Percentiles rank a stretch among this genome's conserved stretches.
Conservation (phyloP, 2,113 vertebrate genomes). For the Prinia subflava region DNA sequence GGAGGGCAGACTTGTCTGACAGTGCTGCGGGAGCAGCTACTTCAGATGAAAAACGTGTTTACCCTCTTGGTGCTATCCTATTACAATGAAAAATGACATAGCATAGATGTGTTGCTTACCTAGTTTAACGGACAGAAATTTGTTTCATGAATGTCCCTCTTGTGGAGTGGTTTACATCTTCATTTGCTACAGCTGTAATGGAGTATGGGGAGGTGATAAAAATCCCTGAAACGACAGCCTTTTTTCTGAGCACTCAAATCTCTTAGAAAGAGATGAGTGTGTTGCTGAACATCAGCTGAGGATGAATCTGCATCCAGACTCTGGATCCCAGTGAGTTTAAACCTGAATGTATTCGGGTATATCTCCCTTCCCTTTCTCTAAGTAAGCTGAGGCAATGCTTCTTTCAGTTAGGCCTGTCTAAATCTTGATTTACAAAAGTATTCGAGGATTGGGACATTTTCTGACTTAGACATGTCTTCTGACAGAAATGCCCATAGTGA, state of each 20-base stretch:
- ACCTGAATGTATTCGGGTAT: background rate
- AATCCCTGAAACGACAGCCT: background rate
- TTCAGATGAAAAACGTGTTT: background rate
- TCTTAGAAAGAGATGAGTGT: background rate
- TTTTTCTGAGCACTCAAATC: background rate
- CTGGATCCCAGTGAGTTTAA: background rate
- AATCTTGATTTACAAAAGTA: background rate
- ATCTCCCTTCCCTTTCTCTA: background rate
- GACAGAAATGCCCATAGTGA: background rate
- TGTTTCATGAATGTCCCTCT: background rate
- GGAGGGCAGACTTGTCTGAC: background rate
- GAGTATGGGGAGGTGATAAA: background rate
- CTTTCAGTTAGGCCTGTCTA: background rate
- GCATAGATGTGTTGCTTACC: background rate
- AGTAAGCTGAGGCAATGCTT: background rate
- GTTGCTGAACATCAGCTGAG: background rate
- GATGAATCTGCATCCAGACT: background rate
- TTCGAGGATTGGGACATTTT: background rate
- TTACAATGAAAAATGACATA: background rate
- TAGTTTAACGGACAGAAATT: background rate
- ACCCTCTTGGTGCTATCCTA: constrained; percentile 32
- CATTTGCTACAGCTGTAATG: background rate
- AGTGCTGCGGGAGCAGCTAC: background rate
- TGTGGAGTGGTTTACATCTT: background rate
- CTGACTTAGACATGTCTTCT: background rate